Conservation (phyloP, 2,888 invertebrate species). For the Ichneumon xanthorius region DNA sequence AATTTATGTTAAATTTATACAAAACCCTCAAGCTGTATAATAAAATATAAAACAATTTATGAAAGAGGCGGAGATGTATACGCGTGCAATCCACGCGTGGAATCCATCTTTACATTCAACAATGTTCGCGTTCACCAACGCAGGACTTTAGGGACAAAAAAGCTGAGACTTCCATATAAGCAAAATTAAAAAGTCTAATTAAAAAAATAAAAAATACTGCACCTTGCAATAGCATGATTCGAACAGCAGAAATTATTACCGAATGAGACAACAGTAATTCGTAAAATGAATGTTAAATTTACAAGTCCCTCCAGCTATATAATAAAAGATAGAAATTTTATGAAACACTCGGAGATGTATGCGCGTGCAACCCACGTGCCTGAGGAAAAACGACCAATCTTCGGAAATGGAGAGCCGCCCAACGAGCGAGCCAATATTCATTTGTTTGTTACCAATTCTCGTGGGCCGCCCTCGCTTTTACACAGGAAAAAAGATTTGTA, state of each 20-base stretch:
- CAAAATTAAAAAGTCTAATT: too few species aligned
- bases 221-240: too few species aligned
- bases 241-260: too few species aligned
- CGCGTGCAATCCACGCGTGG: too few species aligned
- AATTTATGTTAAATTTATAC: not conserved
- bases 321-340: constrained; percentile 35
- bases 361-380: constrained; percentile 2
- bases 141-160: too few species aligned
- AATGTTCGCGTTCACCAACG: not conserved
- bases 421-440: constrained; percentile 27
- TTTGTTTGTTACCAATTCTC: constrained; percentile 21
- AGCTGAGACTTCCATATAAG: too few species aligned
- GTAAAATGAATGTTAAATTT: not conserved
- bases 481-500: too few species aligned
- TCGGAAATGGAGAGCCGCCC: constrained; percentile 40
- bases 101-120: too few species aligned
- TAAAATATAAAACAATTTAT: not conserved
- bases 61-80: too few species aligned
- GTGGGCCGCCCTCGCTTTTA: not conserved
- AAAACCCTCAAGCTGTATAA: not conserved
- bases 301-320: not conserved
- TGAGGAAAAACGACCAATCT: constrained; percentile 55
- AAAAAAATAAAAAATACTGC: too few species aligned
- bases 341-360: constrained; percentile 28
- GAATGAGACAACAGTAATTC: too few species aligned